These are phyloP conservation scores for Tetramorium simillimum DNA, from an alignment of 1,140 invertebrate species.

Conservation along the genomic window DNA sequence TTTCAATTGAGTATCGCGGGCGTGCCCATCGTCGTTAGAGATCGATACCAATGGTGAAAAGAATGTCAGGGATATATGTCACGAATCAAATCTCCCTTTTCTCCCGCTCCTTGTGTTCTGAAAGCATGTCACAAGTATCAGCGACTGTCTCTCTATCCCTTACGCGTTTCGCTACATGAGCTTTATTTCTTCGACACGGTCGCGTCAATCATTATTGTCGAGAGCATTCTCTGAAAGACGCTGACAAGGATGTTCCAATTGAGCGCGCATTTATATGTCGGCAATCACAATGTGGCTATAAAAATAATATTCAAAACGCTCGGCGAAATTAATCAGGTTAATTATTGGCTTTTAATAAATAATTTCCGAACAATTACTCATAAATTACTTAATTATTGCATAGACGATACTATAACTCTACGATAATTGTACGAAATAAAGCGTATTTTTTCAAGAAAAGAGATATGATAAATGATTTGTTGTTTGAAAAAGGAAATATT, in stretches of 20 bases:
- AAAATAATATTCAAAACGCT: slow-evolving; percentile 33
- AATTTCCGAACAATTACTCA: background rate
- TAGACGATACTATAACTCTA: background rate
- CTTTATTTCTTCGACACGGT: slow-evolving; percentile 15
- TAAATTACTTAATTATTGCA: background rate
- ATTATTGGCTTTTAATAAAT: background rate
- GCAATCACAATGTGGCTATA: background rate
- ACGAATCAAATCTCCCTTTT: slow-evolving; percentile 63
- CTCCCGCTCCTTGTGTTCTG: slow-evolving; percentile 25
- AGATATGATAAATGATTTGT: background rate
- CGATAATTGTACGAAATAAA: background rate
- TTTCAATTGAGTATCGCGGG: slow-evolving; percentile 45
- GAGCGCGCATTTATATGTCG: slow-evolving; percentile 27
- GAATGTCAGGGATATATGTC: slow-evolving; percentile 54
- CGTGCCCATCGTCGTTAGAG: slow-evolving; percentile 21
- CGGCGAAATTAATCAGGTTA: slow-evolving; percentile 3
- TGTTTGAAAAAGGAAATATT: background rate
- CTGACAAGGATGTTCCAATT: slow-evolving; percentile 33
- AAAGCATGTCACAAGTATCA: slow-evolving; percentile 54
- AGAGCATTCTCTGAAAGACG: slow-evolving; percentile 39
- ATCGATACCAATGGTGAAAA: slow-evolving; percentile 48
- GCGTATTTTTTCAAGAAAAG: background rate
- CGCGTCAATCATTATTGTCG: slow-evolving; percentile 31
- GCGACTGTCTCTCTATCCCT: slow-evolving; percentile 30
- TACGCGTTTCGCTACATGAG: background rate